Conservation (phyloP, 1,140 invertebrate genomes). For the Catajapyx aquilonaris region DNA sequence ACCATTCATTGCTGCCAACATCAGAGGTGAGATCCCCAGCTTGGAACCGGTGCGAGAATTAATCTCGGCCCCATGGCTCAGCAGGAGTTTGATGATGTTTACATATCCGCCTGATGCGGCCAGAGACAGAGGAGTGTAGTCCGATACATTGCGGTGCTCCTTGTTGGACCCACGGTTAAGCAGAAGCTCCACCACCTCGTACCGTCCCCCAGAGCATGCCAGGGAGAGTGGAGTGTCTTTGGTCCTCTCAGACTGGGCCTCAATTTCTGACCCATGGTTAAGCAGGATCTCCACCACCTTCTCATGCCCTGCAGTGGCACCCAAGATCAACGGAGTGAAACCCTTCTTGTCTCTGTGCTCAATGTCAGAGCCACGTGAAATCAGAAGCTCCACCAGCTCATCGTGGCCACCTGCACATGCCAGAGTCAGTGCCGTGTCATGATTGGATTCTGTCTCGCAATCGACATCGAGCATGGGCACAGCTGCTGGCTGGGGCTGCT, state of each 20-base stretch:
- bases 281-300: slow-evolving; percentile 84
- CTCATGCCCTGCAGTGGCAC: slow-evolving; percentile 90
- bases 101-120: slow-evolving; percentile 97
- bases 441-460: slow-evolving; percentile 92
- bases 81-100: slow-evolving; percentile 89
- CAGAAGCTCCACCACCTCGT: slow-evolving; percentile 87
- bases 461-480: slow-evolving; percentile 50
- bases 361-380: slow-evolving; percentile 78
- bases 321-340: slow-evolving; percentile 91
- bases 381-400: slow-evolving; percentile 76
- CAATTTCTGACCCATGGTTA: slow-evolving; percentile 82
- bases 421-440: slow-evolving; percentile 91
- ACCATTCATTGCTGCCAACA: slow-evolving; percentile 99
- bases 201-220: slow-evolving; percentile 90
- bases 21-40: slow-evolving; percentile 92
- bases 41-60: slow-evolving; percentile 95
- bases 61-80: slow-evolving; percentile 82
- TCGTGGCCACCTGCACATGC: slow-evolving; percentile 94
- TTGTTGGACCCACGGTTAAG: slow-evolving; percentile 79
- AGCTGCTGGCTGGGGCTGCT: slow-evolving; percentile 15
- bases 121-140: slow-evolving; percentile 93
- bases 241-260: slow-evolving; percentile 94
- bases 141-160: slow-evolving; percentile 96
- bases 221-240: slow-evolving; percentile 96
- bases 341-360: slow-evolving; percentile 98